These are phyloP conservation scores for Calliphora vicina DNA, from an alignment of 1,140 invertebrate species.

Conservation along the genomic window DNA sequence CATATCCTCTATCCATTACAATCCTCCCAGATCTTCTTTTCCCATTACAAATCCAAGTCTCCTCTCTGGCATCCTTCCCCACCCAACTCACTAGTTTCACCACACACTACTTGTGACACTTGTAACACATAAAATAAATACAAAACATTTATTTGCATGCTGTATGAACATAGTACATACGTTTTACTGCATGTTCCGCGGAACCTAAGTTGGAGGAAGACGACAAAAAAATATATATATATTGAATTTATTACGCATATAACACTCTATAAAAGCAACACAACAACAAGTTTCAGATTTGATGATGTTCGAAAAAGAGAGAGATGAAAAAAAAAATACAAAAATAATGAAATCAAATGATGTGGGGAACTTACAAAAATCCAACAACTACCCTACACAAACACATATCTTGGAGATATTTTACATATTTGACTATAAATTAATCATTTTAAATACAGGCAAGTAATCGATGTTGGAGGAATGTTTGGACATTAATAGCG, in stretches of 20 bases:
- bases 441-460: too few relatives aligned
- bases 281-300: constrained; percentile 21
- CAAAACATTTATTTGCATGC: constrained; percentile 2
- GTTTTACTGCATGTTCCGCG: not conserved
- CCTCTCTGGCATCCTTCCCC: too few relatives aligned
- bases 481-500: too few relatives aligned
- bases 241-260: constrained; percentile 14
- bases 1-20: too few relatives aligned
- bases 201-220: not conserved
- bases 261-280: constrained; percentile 26
- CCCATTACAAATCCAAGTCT: too few relatives aligned
- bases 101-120: constrained; percentile 16
- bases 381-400: too few relatives aligned
- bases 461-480: too few relatives aligned
- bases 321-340: not conserved
- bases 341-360: not conserved
- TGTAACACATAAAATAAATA: constrained; percentile 3
- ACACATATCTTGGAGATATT: too few relatives aligned
- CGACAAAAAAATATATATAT: not conserved
- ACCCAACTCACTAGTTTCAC: not conserved
- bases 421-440: too few relatives aligned
- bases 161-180: too few relatives aligned
- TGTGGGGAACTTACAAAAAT: too few relatives aligned
- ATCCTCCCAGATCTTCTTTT: too few relatives aligned
- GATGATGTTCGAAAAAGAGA: not conserved